Evolutionary conservation across 2,113 vertebrate genomes (phyloP).

Genomic region (Zapornia atra): DNA sequence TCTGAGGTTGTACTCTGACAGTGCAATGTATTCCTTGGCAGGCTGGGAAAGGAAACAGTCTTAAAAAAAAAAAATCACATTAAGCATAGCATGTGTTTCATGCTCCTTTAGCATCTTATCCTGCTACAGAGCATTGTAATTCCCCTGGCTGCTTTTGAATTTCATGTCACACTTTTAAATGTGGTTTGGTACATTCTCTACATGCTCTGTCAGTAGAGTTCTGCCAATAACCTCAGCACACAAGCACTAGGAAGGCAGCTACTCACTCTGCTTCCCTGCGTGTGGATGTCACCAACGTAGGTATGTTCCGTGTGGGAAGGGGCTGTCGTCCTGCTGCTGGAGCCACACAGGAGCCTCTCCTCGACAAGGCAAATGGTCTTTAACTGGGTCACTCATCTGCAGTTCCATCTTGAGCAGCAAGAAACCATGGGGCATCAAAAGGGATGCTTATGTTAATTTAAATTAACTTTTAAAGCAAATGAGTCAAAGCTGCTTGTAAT

Average conservation of each 20-base stretch:
- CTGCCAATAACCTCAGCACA: conserved; percentile 37
- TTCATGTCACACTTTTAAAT: conserved; percentile 65
- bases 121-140: conserved; percentile 56
- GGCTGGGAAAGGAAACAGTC: background rate
- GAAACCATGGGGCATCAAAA: background rate
- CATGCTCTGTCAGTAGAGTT: conserved; percentile 65
- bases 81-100: conserved; percentile 67
- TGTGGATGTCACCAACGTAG: background rate
- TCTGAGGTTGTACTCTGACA: conserved; percentile 1
- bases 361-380: background rate
- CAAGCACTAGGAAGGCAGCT: background rate
- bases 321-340: background rate
- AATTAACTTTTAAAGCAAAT: background rate
- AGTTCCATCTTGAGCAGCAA: background rate
- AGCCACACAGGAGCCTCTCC: background rate
- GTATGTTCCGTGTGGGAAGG: background rate
- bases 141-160: conserved; percentile 68
- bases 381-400: background rate
- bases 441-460: background rate
- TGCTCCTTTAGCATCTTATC: conserved; percentile 60
- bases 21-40: background rate
- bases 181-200: conserved; percentile 65
- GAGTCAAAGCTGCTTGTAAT: background rate
- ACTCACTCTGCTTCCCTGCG: background rate
- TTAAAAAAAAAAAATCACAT: conserved; percentile 49